Evolutionary conservation across 2,113 vertebrate species (phyloP), one percentile per base, ranked within the genome.

Genomic region (Myocastor coypus): DNA sequence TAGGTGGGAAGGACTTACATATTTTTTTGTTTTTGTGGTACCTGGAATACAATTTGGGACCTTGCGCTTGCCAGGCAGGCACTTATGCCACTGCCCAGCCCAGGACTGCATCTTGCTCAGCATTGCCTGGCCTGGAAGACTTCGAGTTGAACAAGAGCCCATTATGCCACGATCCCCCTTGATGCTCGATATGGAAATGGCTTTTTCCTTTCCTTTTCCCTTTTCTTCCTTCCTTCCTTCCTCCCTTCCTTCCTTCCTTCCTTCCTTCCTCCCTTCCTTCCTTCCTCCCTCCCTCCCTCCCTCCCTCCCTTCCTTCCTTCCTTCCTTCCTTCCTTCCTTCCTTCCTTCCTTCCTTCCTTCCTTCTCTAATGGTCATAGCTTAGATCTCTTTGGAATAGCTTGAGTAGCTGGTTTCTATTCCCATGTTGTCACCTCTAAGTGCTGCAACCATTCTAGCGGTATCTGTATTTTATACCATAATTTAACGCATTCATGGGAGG

Each of bases 401-500:
- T 13, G 3, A 71, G 66, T 89, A 66, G 20, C 57, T 85, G 28
- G 28, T 9, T 26, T 89, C 91, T 88, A 88, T 91, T 26, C 32
- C 37, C 57, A 69, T 14, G 4, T 42, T 57, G 75, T 92, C 83
- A 87, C 61, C 52, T 75, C 85, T 87, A 89, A 89, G 50, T 85
- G 40, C 34, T 68, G 5, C 50, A 20, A 71, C 63, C 83, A 40
- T 50, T 92, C 30, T 91, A 81, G 22, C 34, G 61, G 22, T 93
- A 5, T 77, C 22, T 91, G 52, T 66, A 95, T 96, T 66, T 95
- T 80, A 89, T 32, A 71, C 24, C 50, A 80, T 55, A 75, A 69
- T 77, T 66, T 89, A 91, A 94, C 88, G 52, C 13, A 50, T 85
- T 91, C 89, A 42, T 91, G 66, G 52, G 59, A 81, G 40, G 80